These are phyloP conservation scores for Leptinotarsa haldemani DNA, from an alignment of 2,888 invertebrate genomes.

Conservation along the genomic window DNA sequence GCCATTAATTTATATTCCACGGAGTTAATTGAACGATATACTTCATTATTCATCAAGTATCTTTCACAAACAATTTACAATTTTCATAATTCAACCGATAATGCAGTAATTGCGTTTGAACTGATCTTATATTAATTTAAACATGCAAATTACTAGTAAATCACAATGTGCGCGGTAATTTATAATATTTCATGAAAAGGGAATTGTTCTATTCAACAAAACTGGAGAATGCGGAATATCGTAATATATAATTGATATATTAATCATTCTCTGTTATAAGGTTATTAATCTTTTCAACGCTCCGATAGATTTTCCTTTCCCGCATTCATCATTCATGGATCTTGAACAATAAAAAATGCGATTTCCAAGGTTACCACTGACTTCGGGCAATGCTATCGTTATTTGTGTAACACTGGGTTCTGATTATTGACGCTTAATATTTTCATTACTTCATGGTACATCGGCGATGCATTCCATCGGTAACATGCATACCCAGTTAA, in stretches of 20 bases:
- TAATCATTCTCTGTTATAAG: constrained; percentile 13
- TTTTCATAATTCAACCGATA: constrained; percentile 18
- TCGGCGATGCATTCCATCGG: background rate
- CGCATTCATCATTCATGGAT: constrained; percentile 18
- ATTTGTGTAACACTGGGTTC: constrained; percentile 12
- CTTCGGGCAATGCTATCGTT: constrained; percentile 16
- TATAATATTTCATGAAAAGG: constrained; percentile 26
- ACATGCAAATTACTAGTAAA: constrained; percentile 34
- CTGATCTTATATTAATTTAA: constrained; percentile 26
- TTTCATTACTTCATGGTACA: constrained; percentile 5
- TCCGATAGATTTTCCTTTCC: constrained; percentile 23
- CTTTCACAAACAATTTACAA: constrained; percentile 11
- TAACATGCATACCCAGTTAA: background rate
- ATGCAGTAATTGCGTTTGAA: constrained; percentile 26
- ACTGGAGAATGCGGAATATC: constrained; percentile 8
- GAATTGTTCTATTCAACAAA: constrained; percentile 20
- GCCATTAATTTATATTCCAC: background rate
- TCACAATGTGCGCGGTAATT: constrained; percentile 22
- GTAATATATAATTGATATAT: constrained; percentile 27
- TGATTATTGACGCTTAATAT: background rate
- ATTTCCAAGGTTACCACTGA: constrained; percentile 21
- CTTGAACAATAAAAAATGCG: constrained; percentile 13
- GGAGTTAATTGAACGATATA: background rate
- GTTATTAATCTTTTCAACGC: constrained; percentile 28
- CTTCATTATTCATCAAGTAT: constrained; percentile 2